Conservation (phyloP, 2,888 invertebrate genomes). For the Brachyptera putata region DNA sequence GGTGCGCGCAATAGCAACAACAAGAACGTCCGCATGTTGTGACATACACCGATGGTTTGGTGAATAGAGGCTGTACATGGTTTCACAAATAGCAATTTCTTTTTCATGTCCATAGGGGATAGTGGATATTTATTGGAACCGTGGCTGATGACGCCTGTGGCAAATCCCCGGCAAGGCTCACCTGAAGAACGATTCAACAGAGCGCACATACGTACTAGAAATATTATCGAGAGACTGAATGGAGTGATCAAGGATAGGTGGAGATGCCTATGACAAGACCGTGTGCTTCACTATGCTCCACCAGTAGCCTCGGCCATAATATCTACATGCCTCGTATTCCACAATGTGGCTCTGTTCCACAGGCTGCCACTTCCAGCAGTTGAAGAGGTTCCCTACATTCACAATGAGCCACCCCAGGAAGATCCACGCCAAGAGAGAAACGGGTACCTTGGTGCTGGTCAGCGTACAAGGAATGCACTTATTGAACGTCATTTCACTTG, state of each 20-base stretch:
- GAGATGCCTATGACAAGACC: neutral
- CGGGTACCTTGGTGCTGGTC: too few relatives aligned
- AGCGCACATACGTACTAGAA: neutral
- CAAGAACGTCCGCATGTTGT: too few relatives aligned
- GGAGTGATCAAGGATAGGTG: neutral
- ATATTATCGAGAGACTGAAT: neutral
- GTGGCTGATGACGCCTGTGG: neutral
- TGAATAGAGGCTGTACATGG: too few relatives aligned
- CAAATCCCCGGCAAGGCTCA: neutral
- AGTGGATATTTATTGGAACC: neutral
- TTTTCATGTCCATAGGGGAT: neutral
- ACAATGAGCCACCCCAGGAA: neutral
- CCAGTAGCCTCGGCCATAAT: neutral
- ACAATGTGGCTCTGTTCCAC: constrained; percentile 8
- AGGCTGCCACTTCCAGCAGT: neutral
- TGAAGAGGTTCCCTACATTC: neutral
- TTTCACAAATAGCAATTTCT: too few relatives aligned
- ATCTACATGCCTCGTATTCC: constrained; percentile 8
- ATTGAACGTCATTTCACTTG: too few relatives aligned
- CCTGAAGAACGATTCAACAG: neutral
- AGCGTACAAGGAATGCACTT: too few relatives aligned
- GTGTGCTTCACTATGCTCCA: neutral
- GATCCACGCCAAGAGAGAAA: too few relatives aligned
- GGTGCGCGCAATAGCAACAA: too few relatives aligned
- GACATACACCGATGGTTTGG: too few relatives aligned